A percentile compares a stretch with the other conserved stretches of the same genome.
Conservation (phyloP, 2,888 invertebrate species). For the Metalampra italica region DNA sequence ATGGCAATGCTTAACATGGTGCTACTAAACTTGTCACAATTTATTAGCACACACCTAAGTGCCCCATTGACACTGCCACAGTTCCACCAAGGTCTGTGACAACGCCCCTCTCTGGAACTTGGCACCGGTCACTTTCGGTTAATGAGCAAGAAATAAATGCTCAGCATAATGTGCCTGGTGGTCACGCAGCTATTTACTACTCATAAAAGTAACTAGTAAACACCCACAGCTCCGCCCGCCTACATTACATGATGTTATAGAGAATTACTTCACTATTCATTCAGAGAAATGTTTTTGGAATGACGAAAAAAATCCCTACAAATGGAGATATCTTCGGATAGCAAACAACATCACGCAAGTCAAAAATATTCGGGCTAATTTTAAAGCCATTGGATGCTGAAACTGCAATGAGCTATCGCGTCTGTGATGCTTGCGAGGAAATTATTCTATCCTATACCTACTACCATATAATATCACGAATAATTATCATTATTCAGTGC, state of each 20-base stretch:
- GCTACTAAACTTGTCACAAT: conserved; percentile 24
- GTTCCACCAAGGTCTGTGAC: conserved; percentile 45
- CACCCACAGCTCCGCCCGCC: not conserved
- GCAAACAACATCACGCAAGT: too few relatives aligned
- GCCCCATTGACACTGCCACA: conserved; percentile 40
- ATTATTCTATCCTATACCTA: too few relatives aligned
- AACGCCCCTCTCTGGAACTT: conserved; percentile 26
- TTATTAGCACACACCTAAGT: conserved; percentile 37
- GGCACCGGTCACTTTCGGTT: conserved; percentile 41
- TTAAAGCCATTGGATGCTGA: too few relatives aligned
- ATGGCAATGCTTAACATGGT: not conserved
- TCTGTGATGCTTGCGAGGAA: too few relatives aligned
- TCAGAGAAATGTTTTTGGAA: too few relatives aligned
- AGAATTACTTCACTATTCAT: too few relatives aligned
- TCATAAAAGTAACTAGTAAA: not conserved
- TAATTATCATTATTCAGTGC: too few relatives aligned
- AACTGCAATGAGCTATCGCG: too few relatives aligned
- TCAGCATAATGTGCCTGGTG: not conserved
- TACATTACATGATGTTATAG: not conserved
- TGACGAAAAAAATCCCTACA: too few relatives aligned
- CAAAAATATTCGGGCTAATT: too few relatives aligned
- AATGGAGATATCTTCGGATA: too few relatives aligned
- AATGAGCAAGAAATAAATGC: conserved; percentile 34
- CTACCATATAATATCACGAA: too few relatives aligned
- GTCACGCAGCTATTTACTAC: not conserved